Evolutionary conservation across 1,140 invertebrate species (phyloP), one percentile per base, ranked within the genome.

Genomic region (Sycobia sp.): DNA sequence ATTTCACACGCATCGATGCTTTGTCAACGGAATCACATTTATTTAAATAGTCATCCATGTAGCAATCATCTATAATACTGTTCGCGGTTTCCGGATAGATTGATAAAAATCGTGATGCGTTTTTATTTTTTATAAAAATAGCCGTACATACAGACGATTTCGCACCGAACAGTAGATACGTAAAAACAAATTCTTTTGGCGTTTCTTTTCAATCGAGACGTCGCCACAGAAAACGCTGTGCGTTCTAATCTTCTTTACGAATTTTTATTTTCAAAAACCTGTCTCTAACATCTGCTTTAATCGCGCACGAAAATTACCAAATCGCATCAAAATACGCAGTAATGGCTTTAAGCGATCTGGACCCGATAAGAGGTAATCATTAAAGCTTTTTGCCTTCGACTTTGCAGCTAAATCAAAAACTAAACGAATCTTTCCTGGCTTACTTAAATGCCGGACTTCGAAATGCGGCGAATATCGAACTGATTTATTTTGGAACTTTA

Each of bases 241-340:
- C 56, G 9, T 70, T 39, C 43, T 51, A 56, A 55, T 75, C 73
- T 55, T 70, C 67, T 18, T 53, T 14, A 9, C 66, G 27, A 11
- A 77, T 64, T 59, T 68, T 63, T 11, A 71, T 58, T 38, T 62
- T 69, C 0, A 76, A 55, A 25, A 78, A 82, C 75, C 78, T 79
- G 9, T 78, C 77, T 39, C 62, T 32, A 0, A 77, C 73, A 34
- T 77, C 73, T 9, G 61, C 76, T 22, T 50, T 56, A 7, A 64
- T 22, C 0, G 53, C 53, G 13, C 16, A 29, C 4, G 8, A 0
- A 9, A 32, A 2, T 14, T 47, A 8, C 3, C 44, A 27, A 47
- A 47, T 4, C 44, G 22, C 22, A 47, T 47, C 23, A 47, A 29
- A 13, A 47, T n/a, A 27, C 44, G 22, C 7, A 13, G 22, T 14